phyloP scores from a whole-genome alignment of 2,113 vertebrate genomes.

The Antigone vipio region DNA sequence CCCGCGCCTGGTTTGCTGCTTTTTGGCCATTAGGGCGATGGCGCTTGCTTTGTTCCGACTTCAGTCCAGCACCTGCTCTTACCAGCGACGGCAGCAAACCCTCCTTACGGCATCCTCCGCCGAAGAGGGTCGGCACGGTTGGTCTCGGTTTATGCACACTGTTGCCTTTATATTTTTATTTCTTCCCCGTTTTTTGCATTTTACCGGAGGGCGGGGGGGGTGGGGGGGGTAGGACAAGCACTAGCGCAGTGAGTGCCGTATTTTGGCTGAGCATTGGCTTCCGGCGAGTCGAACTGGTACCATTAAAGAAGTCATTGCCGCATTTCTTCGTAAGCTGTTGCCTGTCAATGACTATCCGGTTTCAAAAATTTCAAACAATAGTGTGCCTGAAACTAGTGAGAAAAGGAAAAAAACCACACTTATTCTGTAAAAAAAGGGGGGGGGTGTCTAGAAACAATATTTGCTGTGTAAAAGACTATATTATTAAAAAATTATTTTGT shows the following conservation, averaged over 20 bases:
- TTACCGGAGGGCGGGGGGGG: neutral
- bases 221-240: neutral
- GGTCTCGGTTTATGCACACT: neutral
- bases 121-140: accelerated
- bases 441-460: slow-evolving; percentile 75
- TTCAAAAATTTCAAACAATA: slow-evolving; percentile 82
- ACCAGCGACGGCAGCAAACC: accelerated
- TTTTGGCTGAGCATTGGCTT: neutral
- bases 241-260: neutral
- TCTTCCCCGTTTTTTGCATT: neutral
- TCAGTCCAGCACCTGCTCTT: neutral
- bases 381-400: slow-evolving; percentile 94
- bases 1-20: neutral
- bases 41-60: neutral
- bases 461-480: slow-evolving; percentile 84
- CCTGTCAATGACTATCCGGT: slow-evolving; percentile 69
- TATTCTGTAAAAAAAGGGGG: slow-evolving; percentile 75
- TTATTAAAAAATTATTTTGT: slow-evolving; percentile 97
- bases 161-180: neutral
- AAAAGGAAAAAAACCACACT: neutral
- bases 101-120: neutral
- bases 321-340: slow-evolving; percentile 58
- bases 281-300: neutral
- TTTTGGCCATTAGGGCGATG: neutral
- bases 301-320: neutral